Base-by-base conservation (phyloP, 2,888 invertebrate species). In the Cataglyphis livida region DNA sequence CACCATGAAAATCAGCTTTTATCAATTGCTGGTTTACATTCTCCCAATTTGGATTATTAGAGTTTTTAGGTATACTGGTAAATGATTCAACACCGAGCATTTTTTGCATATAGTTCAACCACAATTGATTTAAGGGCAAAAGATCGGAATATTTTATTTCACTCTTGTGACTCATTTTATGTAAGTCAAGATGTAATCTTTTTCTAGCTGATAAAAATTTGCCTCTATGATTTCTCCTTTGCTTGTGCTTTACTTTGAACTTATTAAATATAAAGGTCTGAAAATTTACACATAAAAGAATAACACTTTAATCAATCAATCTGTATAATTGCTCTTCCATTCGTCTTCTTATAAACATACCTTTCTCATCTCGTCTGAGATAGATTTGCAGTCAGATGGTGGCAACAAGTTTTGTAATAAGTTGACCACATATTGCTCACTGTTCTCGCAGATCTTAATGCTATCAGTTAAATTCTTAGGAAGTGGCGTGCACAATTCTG, bases 1-100 rank as follows among this genome's bases (percentile, higher is more conserved):
- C 97, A 0, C 98, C 98, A 92, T 98, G 97, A 90, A 97, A 96
- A 94, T 98, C 98, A 0, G 97, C 95, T 93, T 95, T 96, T 61
- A 95, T 91, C 85, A 96, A 87, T 85, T 96, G 94, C 91, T 96
- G 94, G 86, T 96, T 95, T 90, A 96, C 94, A 90, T 92, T 95
- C 48, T 96, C 96, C 96, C 96, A 96, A 54, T 91, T 91, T 25
- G 95, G 91, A 51, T 92, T 90, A 1, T 85, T 81, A 0, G 94
- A 91, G 83, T 91, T 92, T 10, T 93, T 95, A 44, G 95, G 94
- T 78, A 95, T 91, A 81, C 95, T 95, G 25, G 54, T 65, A 64
- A 94, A 92, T 51, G 91, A 85, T 15, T 92, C 88, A 1, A 94
- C 81, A 65, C 94, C 93, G 25, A 98, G 94, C 89, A 97, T 95